Evolutionary conservation across 2,888 invertebrate species (phyloP).

Genomic region (Hirtodrosophila trivittata): DNA sequence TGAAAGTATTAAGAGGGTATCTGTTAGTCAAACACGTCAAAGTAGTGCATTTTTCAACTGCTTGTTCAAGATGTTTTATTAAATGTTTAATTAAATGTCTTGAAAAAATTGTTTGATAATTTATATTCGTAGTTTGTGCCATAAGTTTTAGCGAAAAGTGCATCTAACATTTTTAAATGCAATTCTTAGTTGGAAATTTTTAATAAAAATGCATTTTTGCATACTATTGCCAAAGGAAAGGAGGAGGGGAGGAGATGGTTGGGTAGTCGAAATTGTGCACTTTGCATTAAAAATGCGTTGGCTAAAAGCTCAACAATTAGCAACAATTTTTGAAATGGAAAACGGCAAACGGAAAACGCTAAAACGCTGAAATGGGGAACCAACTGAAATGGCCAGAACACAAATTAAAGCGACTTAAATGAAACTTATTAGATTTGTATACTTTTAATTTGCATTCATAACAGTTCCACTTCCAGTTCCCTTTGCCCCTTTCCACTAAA

Average conservation of each 20-base stretch:
- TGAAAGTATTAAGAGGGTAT: no score
- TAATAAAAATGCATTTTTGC: conserved; percentile 54
- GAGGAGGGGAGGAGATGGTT: no score
- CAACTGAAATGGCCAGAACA: conserved; percentile 27
- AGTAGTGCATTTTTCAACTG: no score
- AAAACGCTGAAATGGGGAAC: conserved; percentile 14
- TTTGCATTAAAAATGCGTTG: conserved; percentile 76
- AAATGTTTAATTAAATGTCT: not conserved
- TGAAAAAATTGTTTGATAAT: not conserved
- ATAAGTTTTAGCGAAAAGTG: conserved; percentile 31
- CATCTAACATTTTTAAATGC: conserved; percentile 40
- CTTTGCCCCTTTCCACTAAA: not conserved
- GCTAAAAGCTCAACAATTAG: conserved; percentile 79
- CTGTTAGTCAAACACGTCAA: no score
- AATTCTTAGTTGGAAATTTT: conserved; percentile 36
- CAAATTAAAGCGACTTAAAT: conserved; percentile 79
- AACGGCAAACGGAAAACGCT: conserved; percentile 45
- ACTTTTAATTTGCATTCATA: conserved; percentile 83
- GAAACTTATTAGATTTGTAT: conserved; percentile 83
- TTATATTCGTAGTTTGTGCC: conserved; percentile 35
- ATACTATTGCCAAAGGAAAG: conserved; percentile 12
- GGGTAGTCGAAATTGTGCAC: conserved; percentile 47
- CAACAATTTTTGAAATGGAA: conserved; percentile 72
- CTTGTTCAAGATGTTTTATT: not conserved
- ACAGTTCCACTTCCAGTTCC: conserved; percentile 61